Evolutionary conservation across 2,797 vertebrate species (phyloP), one percentile per base, ranked within the genome.

Genomic region (Macrochelys suwanniensis): DNA sequence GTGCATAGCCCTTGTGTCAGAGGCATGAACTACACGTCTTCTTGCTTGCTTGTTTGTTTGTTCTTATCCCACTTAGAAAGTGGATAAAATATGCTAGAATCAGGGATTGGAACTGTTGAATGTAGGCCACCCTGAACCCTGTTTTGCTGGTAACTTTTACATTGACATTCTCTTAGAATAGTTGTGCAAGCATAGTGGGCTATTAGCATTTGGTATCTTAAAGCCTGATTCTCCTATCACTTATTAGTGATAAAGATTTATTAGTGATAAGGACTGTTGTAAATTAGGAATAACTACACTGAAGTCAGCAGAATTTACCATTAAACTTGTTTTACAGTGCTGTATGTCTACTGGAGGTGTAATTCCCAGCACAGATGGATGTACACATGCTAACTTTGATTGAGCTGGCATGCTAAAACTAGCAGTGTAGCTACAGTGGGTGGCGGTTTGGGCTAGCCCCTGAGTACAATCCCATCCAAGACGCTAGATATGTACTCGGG

Each of bases 141-240:
- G 33, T 21, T 56, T 79, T 16, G 54, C 74, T 26, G 54, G 25
- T 50, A 56, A 82, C 7, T 1, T 0, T 78, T 56, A 79, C 49
- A 26, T 11, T 5, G 15, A 45, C 0, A 0, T 49, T 77, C 26
- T 25, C 79, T 87, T 33, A 25, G 37, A 53, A 54, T 28, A 65
- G n/a, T 6, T 5, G 7, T 2, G 1, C 12, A 79, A 49, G n/a
- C 33, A 3, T 26, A n/a, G 17, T 4, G 33, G 83, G 33, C 21
- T 12, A 5, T 51, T 82, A 76, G 54, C 28, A 37, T 53, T 53
- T 53, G 78, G 15, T 37, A n/a, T 65, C 37, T 47, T 12, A 8
- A 86, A 82, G 89, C 65, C 54, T 23, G 9, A 79, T 77, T 28
- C 25, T 45, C 21, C 42, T 26, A 25, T 23, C 28, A 61, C 13